Base-by-base conservation (phyloP, 2,113 vertebrate species). In the Ictalurus punctatus region DNA sequence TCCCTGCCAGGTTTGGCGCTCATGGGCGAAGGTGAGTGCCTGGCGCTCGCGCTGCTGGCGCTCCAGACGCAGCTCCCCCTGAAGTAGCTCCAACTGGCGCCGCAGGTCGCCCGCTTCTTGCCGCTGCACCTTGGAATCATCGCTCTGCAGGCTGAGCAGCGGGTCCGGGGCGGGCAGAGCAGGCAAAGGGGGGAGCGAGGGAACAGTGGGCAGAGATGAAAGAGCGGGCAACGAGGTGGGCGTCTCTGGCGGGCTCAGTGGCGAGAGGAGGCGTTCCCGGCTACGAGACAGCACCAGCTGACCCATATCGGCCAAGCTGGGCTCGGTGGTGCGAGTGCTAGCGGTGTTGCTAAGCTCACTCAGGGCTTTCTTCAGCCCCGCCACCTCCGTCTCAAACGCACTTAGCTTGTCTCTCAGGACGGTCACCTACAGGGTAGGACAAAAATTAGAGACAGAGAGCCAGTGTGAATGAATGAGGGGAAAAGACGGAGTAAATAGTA, bases 41-140 rank as follows among this genome's bases (percentile, higher is more conserved):
- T 97, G 97, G 79, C 96, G 96, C 91, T 97, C 96, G 27, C 96
- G 94, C 89, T 96, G 96, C 89, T 97, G 96, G 87, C 96, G 88
- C 94, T 97, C 97, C 0, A 96, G 91, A 14, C 96, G 95, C 87
- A 97, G 93, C 94, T 97, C 97, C 0, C 92, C 93, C 92, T 97
- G 96, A 19, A 97, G 95, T 61, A 96, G 84, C 90, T 97, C 97
- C 87, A 97, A 93, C 92, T 97, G 96, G 86, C 94, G 93, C 80
- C 95, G 89, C 92, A 97, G 93, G 4, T 93, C 96, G 85, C 96
- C 96, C 81, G 92, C 89, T 79, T 93, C 93, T 94, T 97, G 96
- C 25, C 95, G 88, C 86, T 97, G 96, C 94, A 96, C 97, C 93
- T 98, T 98, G 92, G 96, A 97, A 92, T 98, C 97, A 0, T 97